Evolutionary conservation across 2,888 invertebrate genomes (phyloP).

Genomic region (Caenorhabditis sp.): DNA sequence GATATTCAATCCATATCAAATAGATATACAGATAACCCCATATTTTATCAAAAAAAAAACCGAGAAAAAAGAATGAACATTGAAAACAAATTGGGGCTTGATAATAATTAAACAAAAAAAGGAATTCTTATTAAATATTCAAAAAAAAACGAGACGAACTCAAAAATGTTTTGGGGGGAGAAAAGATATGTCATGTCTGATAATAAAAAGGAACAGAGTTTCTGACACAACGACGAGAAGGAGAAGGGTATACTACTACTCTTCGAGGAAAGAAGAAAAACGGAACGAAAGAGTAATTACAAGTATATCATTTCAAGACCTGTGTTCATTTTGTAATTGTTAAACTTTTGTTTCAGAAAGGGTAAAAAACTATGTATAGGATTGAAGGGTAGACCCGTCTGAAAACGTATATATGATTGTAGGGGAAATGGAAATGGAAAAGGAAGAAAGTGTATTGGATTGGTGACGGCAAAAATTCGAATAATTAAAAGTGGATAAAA

Average conservation of each 20-base stretch:
- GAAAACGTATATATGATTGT: background rate
- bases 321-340: background rate
- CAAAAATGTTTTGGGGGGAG: background rate
- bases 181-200: background rate
- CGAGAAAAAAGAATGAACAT: background rate
- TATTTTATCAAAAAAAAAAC: background rate
- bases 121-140: background rate
- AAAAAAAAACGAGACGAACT: background rate
- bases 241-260: background rate
- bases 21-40: background rate
- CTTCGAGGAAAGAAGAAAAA: background rate
- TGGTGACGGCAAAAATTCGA: too few relatives aligned
- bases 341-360: background rate
- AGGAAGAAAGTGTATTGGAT: too few relatives aligned
- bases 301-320: background rate
- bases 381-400: background rate
- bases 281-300: background rate
- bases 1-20: too few relatives aligned
- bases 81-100: background rate
- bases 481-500: slow-evolving; percentile 2
- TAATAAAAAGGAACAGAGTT: background rate
- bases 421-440: background rate
- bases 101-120: background rate
- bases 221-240: background rate
- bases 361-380: background rate